Percentiles rank a stretch among this genome's conserved stretches.
These are phyloP conservation scores for Centrocercus urophasianus DNA, from an alignment of 2,113 vertebrate species.

Conservation along the genomic window DNA sequence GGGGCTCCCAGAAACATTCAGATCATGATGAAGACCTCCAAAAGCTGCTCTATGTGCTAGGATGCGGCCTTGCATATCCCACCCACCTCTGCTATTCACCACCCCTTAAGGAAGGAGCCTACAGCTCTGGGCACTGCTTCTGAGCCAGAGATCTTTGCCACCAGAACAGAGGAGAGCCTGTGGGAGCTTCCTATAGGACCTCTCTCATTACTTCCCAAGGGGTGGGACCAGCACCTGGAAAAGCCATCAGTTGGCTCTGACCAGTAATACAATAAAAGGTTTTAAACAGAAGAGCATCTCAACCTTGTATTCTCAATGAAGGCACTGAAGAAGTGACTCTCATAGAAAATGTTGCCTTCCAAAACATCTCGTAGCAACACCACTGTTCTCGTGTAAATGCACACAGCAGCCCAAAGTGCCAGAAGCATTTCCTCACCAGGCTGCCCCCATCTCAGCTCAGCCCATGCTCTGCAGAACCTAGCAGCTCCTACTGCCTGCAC, in stretches of 20 bases:
- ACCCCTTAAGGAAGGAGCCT: not conserved
- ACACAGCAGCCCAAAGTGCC: not conserved
- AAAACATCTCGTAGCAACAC: not conserved
- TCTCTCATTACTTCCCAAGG: not conserved
- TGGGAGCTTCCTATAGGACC: not conserved
- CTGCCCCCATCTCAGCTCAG: not conserved
- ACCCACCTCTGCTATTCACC: not conserved
- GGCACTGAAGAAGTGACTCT: not conserved
- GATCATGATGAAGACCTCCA: not conserved
- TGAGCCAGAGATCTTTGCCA: not conserved
- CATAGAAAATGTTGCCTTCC: not conserved
- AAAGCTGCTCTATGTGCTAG: accelerated
- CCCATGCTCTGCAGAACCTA: not conserved
- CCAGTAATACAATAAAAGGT: not conserved
- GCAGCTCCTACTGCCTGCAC: accelerated
- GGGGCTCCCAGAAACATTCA: accelerated
- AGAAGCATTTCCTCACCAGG: not conserved
- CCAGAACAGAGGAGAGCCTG: not conserved
- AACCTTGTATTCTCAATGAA: not conserved
- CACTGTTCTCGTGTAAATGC: accelerated
- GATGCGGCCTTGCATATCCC: not conserved
- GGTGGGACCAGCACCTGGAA: not conserved
- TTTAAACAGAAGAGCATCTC: not conserved
- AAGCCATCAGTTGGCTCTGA: not conserved
- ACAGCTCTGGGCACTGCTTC: not conserved